Base-by-base conservation (phyloP, 1,140 invertebrate genomes). In the Harpegnathos saltator region DNA sequence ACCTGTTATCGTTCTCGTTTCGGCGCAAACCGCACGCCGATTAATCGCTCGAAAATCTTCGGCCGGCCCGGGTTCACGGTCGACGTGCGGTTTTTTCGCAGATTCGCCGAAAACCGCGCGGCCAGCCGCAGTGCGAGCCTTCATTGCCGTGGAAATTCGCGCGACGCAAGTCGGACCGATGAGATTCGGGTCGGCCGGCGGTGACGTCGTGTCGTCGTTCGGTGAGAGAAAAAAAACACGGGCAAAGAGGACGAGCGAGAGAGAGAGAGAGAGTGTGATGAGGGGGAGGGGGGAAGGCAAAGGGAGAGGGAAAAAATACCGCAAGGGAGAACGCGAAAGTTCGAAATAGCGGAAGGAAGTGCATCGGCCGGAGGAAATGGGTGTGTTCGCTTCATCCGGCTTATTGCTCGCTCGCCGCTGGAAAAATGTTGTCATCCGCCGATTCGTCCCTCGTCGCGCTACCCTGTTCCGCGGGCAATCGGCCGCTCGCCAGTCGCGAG, bases 21-120 rank as follows among this genome's bases (percentile, higher is more conserved):
- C 87, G 87, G 58, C 50, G 72, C 68, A 89, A 88, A 89, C 87
- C 87, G 83, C 87, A 88, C 72, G 78, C 82, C 86, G 87, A 89
- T 89, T 89, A 88, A 88, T 88, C 87, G 77, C 75, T 77, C 56
- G 81, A 88, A 87, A 81, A 72, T 84, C 83, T 88, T 77, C 54
- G 77, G 68, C 17, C 26, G 54, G 52, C n/a, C 68, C 61, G 77
- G 83, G 69, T 85, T 77, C 86, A 54, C 22, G 63, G 74, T 62
- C 50, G 59, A 29, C 66, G 77, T 72, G 77, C 82, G 59, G 86
- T 88, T 88, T 88, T 72, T 73, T 63, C 56, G 66, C 63, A 80
- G 72, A 87, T 72, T 88, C 56, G 87, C 19, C 66, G 83, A 44
- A 88, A 88, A 85, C 85, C 85, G 81, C 74, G 58, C 68, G 66